Evolutionary conservation across 2,888 invertebrate species (phyloP).

Genomic region (Habrosyne pyritoides): DNA sequence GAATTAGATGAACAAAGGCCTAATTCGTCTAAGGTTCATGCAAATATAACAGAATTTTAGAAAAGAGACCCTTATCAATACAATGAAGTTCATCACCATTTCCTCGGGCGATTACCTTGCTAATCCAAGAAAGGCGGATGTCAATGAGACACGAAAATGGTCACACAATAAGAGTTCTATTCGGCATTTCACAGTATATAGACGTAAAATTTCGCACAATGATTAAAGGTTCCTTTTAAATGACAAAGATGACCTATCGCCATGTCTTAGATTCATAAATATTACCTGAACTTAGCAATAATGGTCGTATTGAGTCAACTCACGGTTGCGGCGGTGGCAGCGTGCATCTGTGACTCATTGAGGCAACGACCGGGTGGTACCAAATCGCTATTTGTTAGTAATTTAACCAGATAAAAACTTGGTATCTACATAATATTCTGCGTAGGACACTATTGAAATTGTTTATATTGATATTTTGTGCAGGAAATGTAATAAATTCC

Average conservation of each 20-base stretch:
- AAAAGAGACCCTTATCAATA: too few species aligned
- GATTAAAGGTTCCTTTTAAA: background rate
- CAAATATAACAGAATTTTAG: too few species aligned
- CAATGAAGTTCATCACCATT: too few species aligned
- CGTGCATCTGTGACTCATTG: conserved; percentile 63
- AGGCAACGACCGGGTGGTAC: conserved; percentile 56
- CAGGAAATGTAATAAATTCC: conserved; percentile 1
- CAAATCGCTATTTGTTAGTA: conserved; percentile 40
- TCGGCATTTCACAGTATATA: background rate
- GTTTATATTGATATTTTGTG: background rate
- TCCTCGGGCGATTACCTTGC: too few species aligned
- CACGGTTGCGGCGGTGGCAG: conserved; percentile 21
- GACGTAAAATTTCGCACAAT: background rate
- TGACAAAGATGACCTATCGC: background rate
- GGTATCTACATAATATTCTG: background rate
- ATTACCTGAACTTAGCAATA: conserved; percentile 45
- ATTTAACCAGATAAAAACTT: conserved; percentile 29
- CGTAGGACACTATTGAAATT: background rate
- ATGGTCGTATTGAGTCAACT: conserved; percentile 33
- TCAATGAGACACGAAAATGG: background rate
- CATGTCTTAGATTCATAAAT: conserved; percentile 19
- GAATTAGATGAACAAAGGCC: too few species aligned
- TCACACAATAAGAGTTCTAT: too few species aligned
- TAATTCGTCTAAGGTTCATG: too few species aligned
- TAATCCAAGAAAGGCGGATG: too few species aligned